Conservation (phyloP, 2,797 vertebrate genomes). For the Bovichtus variegatus region DNA sequence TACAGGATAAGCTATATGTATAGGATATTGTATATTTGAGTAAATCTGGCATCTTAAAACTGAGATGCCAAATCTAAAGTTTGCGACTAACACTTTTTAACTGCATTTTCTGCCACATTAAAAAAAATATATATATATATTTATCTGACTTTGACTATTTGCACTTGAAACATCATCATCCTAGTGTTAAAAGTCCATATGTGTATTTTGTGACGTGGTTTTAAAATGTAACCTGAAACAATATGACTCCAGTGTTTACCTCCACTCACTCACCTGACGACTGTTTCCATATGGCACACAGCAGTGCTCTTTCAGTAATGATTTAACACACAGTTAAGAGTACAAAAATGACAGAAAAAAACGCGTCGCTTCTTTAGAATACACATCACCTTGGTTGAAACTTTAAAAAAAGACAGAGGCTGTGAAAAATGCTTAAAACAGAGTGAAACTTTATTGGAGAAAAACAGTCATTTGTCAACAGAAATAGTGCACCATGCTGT, state of each 20-base stretch:
- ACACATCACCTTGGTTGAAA: background rate
- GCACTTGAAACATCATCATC: background rate
- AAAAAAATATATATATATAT: background rate
- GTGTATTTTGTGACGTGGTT: background rate
- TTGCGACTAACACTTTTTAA: background rate
- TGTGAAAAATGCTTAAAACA: slow-evolving; percentile 35
- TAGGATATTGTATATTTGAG: background rate
- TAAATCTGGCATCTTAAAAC: background rate
- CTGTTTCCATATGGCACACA: slow-evolving; percentile 77
- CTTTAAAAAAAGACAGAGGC: slow-evolving; percentile 22
- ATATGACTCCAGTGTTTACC: slow-evolving; percentile 62
- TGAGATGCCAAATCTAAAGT: background rate
- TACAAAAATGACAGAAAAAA: slow-evolving; percentile 8
- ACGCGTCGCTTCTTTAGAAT: background rate
- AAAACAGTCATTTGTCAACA: slow-evolving; percentile 43
- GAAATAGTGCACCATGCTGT: slow-evolving; percentile 27
- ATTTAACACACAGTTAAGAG: slow-evolving; percentile 37
- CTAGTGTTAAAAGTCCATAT: background rate
- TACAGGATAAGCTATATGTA: too few relatives aligned
- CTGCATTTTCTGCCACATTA: background rate
- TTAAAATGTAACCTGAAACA: slow-evolving; percentile 40
- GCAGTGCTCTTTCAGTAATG: slow-evolving; percentile 36
- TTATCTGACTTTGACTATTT: background rate
- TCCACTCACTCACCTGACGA: slow-evolving; percentile 65
- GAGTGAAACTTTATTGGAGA: slow-evolving; percentile 69